Evolutionary conservation across 2,113 vertebrate species (phyloP), one percentile per base, ranked within the genome.

Genomic region (Petaurus breviceps): DNA sequence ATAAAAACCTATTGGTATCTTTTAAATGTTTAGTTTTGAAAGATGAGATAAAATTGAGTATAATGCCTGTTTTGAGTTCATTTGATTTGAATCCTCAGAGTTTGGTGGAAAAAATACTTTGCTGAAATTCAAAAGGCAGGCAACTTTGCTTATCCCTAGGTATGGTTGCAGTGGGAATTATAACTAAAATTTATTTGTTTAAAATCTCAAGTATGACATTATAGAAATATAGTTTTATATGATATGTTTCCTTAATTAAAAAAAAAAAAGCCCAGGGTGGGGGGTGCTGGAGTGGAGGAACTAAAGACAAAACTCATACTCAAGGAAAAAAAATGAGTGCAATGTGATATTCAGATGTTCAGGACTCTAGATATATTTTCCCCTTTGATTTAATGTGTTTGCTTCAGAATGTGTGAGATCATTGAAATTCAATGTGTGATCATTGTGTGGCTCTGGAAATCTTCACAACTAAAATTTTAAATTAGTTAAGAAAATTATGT

Each of bases 1-100:
- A 93, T 57, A 95, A 25, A 96, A 89, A 31, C 93, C 0, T 93
- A 9, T 93, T 90, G 92, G 19, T 84, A 0, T 95, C 47, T 22
- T 57, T 68, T 95, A 96, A 96, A 93, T 95, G 37, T 95, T 95
- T 91, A 90, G 28, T 90, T 97, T 92, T 93, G 11, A 95, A 51
- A 92, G 0, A 9, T 84, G 37, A 77, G n/a, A 89, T 91, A 37
- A 94, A 84, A 94, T 68, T 95, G 4, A 95, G 16, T 68, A 90
- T 89, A 90, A 46, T 68, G 19, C 92, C 96, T 84, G n/a, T n/a
- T 68, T 77, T 77, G 16, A 84, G n/a, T 84, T 43, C n/a, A 84
- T 84, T 84, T 43, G 7, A 84, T 23, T 90, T 95, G 77, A 91
- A 55, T 68, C 47, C 52, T 68, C 92, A 84, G 43, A 23, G 2